A percentile compares a stretch with the other conserved stretches of the same genome.
phyloP scores from a whole-genome alignment of 2,113 vertebrate species.

The Syngnathus typhle region DNA sequence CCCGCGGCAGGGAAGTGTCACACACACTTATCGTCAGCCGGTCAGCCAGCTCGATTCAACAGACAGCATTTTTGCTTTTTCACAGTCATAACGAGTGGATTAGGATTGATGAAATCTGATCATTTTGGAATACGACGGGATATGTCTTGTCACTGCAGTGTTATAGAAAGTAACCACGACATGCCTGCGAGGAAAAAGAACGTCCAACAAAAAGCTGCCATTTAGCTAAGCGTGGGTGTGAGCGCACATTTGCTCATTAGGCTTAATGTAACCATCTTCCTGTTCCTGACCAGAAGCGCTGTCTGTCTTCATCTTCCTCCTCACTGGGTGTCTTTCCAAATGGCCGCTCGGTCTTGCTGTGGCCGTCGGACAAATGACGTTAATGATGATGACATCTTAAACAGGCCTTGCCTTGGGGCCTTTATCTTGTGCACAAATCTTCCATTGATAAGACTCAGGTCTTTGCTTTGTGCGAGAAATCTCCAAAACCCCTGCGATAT shows the following conservation, averaged over 20 bases:
- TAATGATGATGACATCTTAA: slow-evolving; percentile 71
- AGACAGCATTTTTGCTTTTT: slow-evolving; percentile 25
- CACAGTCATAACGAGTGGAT: slow-evolving; percentile 9
- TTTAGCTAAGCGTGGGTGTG: slow-evolving; percentile 14
- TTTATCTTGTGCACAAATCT: slow-evolving; percentile 60
- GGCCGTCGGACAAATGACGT: slow-evolving; percentile 47
- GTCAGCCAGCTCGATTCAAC: slow-evolving; percentile 50
- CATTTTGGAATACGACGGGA: background rate
- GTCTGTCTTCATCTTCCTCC: slow-evolving; percentile 48
- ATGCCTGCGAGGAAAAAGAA: background rate
- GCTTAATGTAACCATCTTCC: slow-evolving; percentile 35
- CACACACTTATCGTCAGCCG: slow-evolving; percentile 64
- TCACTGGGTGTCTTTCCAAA: slow-evolving; percentile 51
- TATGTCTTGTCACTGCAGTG: background rate
- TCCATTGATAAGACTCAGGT: slow-evolving; percentile 57
- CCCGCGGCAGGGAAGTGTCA: slow-evolving; percentile 67
- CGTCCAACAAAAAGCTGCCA: background rate
- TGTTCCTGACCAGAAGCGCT: slow-evolving; percentile 42
- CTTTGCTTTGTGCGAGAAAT: slow-evolving; percentile 27
- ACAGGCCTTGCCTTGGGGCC: slow-evolving; percentile 58
- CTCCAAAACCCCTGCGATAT: background rate
- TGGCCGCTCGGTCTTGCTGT: slow-evolving; percentile 53
- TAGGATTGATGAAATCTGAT: background rate
- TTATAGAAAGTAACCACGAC: background rate
- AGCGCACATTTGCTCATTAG: slow-evolving; percentile 33